A percentile compares a stretch with the other conserved stretches of the same genome.
Evolutionary conservation across 2,113 vertebrate genomes (phyloP).

Genomic region (Tachuris rubrigastra): DNA sequence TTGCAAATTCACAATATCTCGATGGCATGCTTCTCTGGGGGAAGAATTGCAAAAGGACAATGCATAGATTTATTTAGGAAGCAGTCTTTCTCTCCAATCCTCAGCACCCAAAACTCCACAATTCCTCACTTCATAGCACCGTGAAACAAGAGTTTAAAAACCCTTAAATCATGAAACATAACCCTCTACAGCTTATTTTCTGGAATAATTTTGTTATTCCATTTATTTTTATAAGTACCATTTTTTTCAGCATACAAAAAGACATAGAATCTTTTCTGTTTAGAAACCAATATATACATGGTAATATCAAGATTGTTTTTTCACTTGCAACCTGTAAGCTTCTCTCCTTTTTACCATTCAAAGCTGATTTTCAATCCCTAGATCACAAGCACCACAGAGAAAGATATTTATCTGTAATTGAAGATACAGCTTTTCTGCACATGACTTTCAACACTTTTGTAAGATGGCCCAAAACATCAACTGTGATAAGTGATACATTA

Average conservation of each 20-base stretch:
- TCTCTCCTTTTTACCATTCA: neutral
- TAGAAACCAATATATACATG: neutral
- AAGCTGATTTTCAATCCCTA: neutral
- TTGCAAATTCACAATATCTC: slow-evolving; percentile 95
- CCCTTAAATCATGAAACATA: neutral
- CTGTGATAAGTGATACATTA: neutral
- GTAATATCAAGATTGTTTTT: neutral
- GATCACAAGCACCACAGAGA: neutral
- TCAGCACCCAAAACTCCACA: neutral
- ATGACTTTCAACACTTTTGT: neutral
- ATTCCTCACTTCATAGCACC: neutral
- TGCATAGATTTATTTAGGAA: neutral
- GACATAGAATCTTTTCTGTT: neutral
- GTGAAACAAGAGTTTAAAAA: neutral
- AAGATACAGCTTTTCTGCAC: neutral
- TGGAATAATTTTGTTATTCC: neutral
- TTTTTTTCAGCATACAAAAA: neutral
- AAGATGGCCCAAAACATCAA: neutral
- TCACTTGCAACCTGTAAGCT: neutral
- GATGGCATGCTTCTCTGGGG: slow-evolving; percentile 88
- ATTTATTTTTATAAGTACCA: neutral
- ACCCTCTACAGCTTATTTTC: neutral
- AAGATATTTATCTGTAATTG: neutral
- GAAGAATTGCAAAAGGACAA: slow-evolving; percentile 10
- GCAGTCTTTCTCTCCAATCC: neutral